Conservation (phyloP, 2,113 vertebrate species). For the Takifugu bimaculatus region DNA sequence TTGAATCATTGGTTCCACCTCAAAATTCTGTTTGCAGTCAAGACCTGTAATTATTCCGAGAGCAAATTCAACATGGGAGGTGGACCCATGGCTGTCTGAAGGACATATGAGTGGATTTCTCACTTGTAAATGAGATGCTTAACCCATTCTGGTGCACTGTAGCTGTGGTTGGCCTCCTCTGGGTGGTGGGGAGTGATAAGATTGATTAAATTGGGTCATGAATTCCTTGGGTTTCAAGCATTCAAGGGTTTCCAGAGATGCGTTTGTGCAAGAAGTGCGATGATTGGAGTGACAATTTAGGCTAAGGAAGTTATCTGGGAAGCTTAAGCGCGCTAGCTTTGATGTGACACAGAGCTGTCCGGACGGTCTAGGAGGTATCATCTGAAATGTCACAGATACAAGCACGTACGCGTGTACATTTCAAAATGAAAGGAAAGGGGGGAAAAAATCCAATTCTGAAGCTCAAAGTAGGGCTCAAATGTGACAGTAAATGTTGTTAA, state of each 20-base stretch:
- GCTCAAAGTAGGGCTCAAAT: constrained; percentile 51
- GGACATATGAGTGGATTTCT: constrained; percentile 43
- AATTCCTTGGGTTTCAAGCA: constrained; percentile 44
- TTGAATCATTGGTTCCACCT: constrained; percentile 30
- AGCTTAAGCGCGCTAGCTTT: constrained; percentile 63
- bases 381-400: constrained; percentile 50
- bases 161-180: constrained; percentile 34
- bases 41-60: constrained; percentile 56
- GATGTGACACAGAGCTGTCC: constrained; percentile 53
- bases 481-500: constrained; percentile 67
- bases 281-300: constrained; percentile 49
- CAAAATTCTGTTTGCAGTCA: constrained; percentile 32
- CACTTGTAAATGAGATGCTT: constrained; percentile 39
- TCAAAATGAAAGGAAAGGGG: constrained; percentile 1
- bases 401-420: constrained; percentile 33
- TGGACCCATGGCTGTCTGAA: constrained; percentile 10
- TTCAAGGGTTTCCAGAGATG: constrained; percentile 25
- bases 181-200: constrained; percentile 49
- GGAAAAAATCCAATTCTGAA: constrained; percentile 42
- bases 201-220: constrained; percentile 62
- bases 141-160: constrained; percentile 26
- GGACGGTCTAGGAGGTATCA: constrained; percentile 28
- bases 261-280: constrained; percentile 32
- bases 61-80: constrained; percentile 42
- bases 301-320: constrained; percentile 53